Evolutionary conservation across 2,113 vertebrate species (phyloP), one percentile per base, ranked within the genome.

Genomic region (Hyperoodon ampullatus): DNA sequence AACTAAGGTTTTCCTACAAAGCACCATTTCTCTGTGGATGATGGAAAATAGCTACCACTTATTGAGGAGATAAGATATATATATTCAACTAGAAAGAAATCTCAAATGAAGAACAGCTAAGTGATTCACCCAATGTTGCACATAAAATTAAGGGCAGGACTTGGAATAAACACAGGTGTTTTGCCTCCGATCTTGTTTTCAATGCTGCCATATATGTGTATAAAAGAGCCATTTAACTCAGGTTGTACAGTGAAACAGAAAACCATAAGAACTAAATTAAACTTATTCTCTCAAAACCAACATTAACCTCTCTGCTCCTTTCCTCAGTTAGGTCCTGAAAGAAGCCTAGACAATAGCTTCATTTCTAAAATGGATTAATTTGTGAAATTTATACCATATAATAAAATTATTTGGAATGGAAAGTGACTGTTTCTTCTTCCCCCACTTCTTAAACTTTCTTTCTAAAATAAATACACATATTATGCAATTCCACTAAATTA

Each of bases 361-460:
- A 44, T 95, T 75, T 94, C 13, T 88, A 55, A 96, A 94, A 65
- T 88, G 39, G 44, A 88, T 85, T 93, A 94, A 75, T 92, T 82
- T 94, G 30, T 94, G 44, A 90, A 89, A 82, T 84, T 28, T 82
- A 65, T 58, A 33, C 1, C 23, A 83, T 6, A 65, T 6, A 88
- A 70, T 13, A 94, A 61, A 96, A 92, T 90, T 26, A 95, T 83
- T 5, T 44, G 21, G 11, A 81, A 12, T 42, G 0, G 47, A 11
- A 95, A 83, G 42, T 74, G 21, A 68, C 9, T 71, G 19, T 75
- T 97, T 68, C 60, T 80, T 94, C 75, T 83, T 63, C 33, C 8
- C 13, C 10, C 42, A 80, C 19, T 14, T 53, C 63, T 87, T 83
- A 53, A 1, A 61, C 35, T 47, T 88, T 58, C 35, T 47, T 88